Conservation (phyloP, 2,113 vertebrate species). For the Serinus canaria region DNA sequence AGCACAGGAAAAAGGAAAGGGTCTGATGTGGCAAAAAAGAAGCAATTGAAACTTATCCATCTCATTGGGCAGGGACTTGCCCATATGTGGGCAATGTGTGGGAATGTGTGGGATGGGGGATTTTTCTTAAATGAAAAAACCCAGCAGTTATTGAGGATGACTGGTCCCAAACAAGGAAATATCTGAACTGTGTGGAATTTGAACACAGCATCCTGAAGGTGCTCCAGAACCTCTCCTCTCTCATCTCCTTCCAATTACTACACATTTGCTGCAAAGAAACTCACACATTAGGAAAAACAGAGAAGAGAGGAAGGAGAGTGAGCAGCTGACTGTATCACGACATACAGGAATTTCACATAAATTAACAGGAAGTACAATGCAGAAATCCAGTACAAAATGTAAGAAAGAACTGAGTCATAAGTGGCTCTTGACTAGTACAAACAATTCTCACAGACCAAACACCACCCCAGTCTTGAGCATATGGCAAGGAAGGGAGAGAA, state of each 20-base stretch:
- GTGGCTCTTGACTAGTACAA: not conserved
- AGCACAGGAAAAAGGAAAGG: fast-evolving
- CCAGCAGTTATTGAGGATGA: not conserved
- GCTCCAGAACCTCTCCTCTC: not conserved
- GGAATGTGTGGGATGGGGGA: not conserved
- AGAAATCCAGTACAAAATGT: not conserved
- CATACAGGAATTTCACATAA: not conserved
- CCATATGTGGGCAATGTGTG: not conserved
- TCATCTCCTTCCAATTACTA: not conserved
- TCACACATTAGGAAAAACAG: not conserved
- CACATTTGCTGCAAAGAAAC: not conserved
- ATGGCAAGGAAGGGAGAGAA: not conserved
- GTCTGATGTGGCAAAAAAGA: not conserved
- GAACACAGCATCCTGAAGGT: not conserved
- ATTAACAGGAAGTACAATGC: not conserved
- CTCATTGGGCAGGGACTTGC: not conserved
- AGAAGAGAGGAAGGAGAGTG: not conserved
- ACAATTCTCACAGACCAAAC: not conserved
- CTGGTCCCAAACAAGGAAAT: not conserved
- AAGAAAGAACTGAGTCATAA: not conserved
- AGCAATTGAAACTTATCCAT: not conserved
- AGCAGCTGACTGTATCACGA: not conserved
- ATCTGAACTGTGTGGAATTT: not conserved
- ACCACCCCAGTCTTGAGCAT: not conserved
- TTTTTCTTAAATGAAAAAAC: not conserved